Percentiles rank a stretch among this genome's conserved stretches.
These are phyloP conservation scores for Prinia subflava DNA, from an alignment of 2,113 vertebrate genomes.

Conservation along the genomic window DNA sequence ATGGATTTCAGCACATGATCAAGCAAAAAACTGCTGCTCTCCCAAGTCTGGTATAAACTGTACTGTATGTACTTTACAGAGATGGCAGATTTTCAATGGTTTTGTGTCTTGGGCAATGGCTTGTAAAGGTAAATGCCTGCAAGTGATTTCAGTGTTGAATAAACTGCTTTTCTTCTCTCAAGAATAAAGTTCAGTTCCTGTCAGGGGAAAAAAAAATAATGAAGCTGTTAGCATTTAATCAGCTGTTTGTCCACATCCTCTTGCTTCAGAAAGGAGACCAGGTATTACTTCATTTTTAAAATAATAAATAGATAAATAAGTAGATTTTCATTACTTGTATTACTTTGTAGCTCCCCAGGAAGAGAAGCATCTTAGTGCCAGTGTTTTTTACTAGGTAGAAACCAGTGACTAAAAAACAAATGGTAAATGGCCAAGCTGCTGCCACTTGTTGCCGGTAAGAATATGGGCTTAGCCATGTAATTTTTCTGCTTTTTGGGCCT, in stretches of 20 bases:
- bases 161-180: background rate
- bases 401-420: background rate
- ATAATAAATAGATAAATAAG: background rate
- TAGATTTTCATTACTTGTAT: background rate
- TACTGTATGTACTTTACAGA: background rate
- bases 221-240: background rate
- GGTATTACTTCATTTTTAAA: background rate
- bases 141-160: background rate
- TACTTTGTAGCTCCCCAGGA: background rate
- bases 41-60: background rate
- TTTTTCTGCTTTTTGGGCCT: background rate
- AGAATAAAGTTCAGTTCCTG: background rate
- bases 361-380: background rate
- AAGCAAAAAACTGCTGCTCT: background rate
- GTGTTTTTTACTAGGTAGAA: background rate
- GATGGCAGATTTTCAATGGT: background rate
- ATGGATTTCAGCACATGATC: background rate
- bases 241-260: background rate
- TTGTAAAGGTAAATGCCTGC: background rate
- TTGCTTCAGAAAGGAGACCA: background rate
- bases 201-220: too few relatives aligned
- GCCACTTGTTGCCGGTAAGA: background rate
- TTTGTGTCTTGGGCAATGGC: background rate
- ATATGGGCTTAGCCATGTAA: background rate
- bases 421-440: background rate